Evolutionary conservation across 2,797 vertebrate genomes (phyloP), one percentile per base, ranked within the genome.

Genomic region (Etheostoma perlongum): DNA sequence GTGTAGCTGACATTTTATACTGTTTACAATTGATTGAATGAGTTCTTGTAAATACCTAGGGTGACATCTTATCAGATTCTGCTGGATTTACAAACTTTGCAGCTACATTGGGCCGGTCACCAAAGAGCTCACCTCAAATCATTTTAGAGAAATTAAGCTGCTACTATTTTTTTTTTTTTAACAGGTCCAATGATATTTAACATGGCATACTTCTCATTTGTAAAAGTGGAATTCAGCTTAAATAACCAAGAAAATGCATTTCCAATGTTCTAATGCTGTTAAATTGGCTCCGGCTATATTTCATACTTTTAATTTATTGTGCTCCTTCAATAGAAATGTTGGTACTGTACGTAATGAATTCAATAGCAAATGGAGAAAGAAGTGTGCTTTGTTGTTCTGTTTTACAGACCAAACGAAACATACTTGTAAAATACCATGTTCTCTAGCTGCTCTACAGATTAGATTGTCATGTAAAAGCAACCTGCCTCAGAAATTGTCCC

Each of bases 1-100:
- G 19, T 6, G 70, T 74, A 72, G 40, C 61, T 76, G 72, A 55
- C 52, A 67, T 82, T 76, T 82, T 33, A 76, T 74, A 47, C 16
- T 1, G 46, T 62, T 74, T 19, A 11, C n/a, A 73, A 49, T 46
- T 68, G 67, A 72, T 63, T 68, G 46, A 68, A 57, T 33, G 44
- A 66, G 25, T 25, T 51, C 40, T 64, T 79, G 42, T 67, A 62
- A 66, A 59, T 46, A 65, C 42, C 46, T 19, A 16, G 5, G 16
- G 46, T 63, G 13, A 62, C 54, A 65, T 40, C 65, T 52, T 49
- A 70, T 63, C 66, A 42, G 64, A 67, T 76, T 27, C 25, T 52
- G 23, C 27, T 53, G 44, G 48, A 72, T 75, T 62, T 60, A 48
- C 48, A 64, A 48, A 55, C 44, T 42, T 19, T 55, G 21, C 59